Evolutionary conservation across 2,888 invertebrate genomes (phyloP).

Genomic region (Idaea dimidiata): DNA sequence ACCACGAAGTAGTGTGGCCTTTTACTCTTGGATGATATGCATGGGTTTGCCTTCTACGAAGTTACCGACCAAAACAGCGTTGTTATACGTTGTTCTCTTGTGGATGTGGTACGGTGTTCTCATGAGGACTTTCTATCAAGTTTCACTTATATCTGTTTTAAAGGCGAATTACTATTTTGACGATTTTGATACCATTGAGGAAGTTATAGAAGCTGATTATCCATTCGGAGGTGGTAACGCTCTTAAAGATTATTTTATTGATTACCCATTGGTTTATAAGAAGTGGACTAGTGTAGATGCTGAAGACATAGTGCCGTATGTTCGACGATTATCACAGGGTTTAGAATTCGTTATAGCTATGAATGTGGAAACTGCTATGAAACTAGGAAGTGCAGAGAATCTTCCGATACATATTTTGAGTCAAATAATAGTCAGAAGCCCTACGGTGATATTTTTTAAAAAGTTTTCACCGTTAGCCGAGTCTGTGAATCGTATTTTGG

Average conservation of each 20-base stretch:
- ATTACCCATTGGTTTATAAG: constrained; percentile 47
- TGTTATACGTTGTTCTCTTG: constrained; percentile 44
- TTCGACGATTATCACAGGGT: constrained; percentile 47
- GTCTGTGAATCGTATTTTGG: constrained; percentile 46
- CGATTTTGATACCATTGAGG: constrained; percentile 51
- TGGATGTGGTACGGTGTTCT: constrained; percentile 66
- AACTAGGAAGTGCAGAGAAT: constrained; percentile 37
- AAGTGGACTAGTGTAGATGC: constrained; percentile 48
- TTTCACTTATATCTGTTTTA: constrained; percentile 56
- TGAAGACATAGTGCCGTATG: constrained; percentile 37
- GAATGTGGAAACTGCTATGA: constrained; percentile 44
- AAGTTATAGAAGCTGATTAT: constrained; percentile 50
- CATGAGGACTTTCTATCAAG: constrained; percentile 64
- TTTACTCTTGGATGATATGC: constrained; percentile 58
- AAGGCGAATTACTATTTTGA: constrained; percentile 51
- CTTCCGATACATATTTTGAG: constrained; percentile 47
- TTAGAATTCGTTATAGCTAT: constrained; percentile 55
- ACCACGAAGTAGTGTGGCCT: constrained; percentile 40
- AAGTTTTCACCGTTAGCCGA: constrained; percentile 54
- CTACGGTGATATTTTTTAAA: constrained; percentile 59
- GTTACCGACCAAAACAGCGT: constrained; percentile 46
- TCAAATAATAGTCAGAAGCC: constrained; percentile 45
- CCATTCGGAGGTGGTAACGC: constrained; percentile 55
- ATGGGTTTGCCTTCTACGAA: constrained; percentile 54
- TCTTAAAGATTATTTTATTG: constrained; percentile 56